phyloP scores from a whole-genome alignment of 2,797 vertebrate genomes.

The Anas bernieri region DNA sequence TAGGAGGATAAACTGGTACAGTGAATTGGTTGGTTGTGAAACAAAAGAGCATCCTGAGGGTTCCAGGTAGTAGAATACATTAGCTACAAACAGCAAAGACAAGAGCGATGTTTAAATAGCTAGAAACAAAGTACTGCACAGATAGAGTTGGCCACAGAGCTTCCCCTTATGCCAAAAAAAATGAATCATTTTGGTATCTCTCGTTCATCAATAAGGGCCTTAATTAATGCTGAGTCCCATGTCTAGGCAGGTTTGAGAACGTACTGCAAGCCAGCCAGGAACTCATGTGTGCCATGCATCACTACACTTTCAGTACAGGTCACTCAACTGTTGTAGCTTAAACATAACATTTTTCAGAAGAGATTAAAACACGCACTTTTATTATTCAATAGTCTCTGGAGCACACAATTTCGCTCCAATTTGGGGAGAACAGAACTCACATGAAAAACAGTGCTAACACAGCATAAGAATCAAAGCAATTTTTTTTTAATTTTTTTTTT shows the following conservation, averaged over 20 bases:
- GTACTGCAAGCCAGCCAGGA: fast-evolving
- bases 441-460: background rate
- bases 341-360: background rate
- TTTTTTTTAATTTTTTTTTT: background rate
- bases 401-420: background rate
- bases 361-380: background rate
- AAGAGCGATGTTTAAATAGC: background rate
- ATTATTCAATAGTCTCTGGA: background rate
- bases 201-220: background rate
- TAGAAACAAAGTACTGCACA: background rate
- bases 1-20: background rate
- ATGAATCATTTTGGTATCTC: background rate
- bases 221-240: background rate
- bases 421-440: background rate
- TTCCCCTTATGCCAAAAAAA: background rate
- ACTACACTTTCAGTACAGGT: background rate
- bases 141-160: background rate
- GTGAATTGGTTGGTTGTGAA: background rate
- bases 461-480: background rate
- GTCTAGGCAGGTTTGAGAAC: background rate
- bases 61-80: background rate
- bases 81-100: background rate
- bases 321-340: background rate
- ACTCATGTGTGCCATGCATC: background rate
- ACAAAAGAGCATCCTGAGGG: background rate